Evolutionary conservation across 2,113 vertebrate genomes (phyloP), one percentile per base, ranked within the genome.

Genomic region (Synodontis membranacea): DNA sequence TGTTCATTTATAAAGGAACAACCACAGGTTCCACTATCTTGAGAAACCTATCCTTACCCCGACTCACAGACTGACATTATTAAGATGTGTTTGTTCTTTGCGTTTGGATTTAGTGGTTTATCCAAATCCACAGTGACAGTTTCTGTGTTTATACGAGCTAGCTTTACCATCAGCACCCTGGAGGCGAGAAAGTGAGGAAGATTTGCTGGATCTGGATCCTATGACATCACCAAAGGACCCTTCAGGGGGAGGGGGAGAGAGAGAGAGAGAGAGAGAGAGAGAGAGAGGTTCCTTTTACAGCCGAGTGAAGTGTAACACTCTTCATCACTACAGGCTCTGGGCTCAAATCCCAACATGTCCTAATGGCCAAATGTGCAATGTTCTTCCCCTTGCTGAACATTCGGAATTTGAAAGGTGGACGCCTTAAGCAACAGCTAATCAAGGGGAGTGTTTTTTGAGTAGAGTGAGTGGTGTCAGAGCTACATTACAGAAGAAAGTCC

Each of bases 221-320:
- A 25, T 64, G 70, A 82, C 85, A 46, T 87, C 88, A 87, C 70
- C 60, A 72, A 86, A 86, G 86, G 88, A 89, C 25, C 87, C 48
- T 86, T 76, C 88, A 87, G 25, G 83, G 44, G 44, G 3, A 46
- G 46, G 44, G 23, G 2, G 50, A 12, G 31, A 74, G 31, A 50
- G 34, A 81, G 72, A 85, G 83, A 76, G 80, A 66, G 76, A 64
- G 52, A 44, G 34, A n/a, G 66, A 56, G 50, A 44, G 21, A 19
- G 21, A 54, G 39, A 42, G 7, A 31, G 44, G 23, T 44, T 84
- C 39, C 3, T 8, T 17, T 88, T 85, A 86, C 75, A 84, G 84
- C 28, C 56, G 70, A 74, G 58, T 68, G 44, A 76, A 68, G 66
- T 80, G 28, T 34, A 85, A 64, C 72, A 19, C 37, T 9, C 83